phyloP scores from a whole-genome alignment of 2,797 vertebrate genomes.

The Pteronotus mesoamericanus region DNA sequence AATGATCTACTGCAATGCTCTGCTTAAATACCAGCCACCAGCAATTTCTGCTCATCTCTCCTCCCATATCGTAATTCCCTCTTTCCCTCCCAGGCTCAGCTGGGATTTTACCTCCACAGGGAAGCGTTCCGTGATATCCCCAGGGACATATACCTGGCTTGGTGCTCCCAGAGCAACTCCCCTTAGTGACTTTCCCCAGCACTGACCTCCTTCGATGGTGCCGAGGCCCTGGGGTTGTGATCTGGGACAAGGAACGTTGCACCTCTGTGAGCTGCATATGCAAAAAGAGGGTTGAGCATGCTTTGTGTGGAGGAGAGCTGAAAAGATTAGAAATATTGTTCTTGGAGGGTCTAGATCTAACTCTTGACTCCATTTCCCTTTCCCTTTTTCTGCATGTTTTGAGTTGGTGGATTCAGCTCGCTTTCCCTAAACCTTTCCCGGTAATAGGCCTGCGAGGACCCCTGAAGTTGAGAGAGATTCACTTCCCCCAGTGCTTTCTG shows the following conservation, averaged over 20 bases:
- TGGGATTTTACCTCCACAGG: neutral
- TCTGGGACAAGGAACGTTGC: neutral
- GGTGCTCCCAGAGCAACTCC: neutral
- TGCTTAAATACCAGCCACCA: neutral
- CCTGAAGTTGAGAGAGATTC: neutral
- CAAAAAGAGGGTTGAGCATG: neutral
- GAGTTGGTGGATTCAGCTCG: neutral
- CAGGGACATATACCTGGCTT: neutral
- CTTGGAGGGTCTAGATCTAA: neutral
- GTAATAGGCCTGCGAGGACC: neutral
- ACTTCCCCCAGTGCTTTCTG: neutral
- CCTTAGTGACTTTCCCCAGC: neutral
- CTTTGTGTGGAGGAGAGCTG: neutral
- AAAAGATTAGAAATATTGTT: neutral
- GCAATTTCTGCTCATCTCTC: neutral
- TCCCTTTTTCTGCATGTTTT: neutral
- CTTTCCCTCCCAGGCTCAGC: neutral
- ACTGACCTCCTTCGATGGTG: accelerated
- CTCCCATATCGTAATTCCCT: neutral
- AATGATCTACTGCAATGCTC: neutral
- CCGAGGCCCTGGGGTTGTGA: neutral
- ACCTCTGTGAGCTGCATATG: neutral
- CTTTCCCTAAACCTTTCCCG: neutral
- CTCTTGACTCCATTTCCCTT: neutral
- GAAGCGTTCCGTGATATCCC: neutral